Evolutionary conservation across 2,888 invertebrate species (phyloP), one percentile per base, ranked within the genome.

Genomic region (Meiosimyza platycephala): DNA sequence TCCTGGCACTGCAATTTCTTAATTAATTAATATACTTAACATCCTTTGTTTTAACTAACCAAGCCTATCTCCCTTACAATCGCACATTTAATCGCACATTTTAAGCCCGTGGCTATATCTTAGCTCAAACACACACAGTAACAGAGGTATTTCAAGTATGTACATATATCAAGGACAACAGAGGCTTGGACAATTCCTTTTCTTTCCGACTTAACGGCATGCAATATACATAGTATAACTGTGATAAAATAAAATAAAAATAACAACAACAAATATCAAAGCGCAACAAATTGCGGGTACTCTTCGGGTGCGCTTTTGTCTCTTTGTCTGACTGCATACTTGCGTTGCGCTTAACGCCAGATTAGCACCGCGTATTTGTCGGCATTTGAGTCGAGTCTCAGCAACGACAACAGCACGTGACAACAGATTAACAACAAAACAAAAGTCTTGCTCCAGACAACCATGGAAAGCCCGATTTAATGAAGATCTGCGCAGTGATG

Each of bases 321-420:
- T 65, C 40, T 22, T 12, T 65, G 28, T 60, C 22, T 72, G 59
- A 54, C 55, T 18, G 13, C 6, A 47, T 70, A 15, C 18, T 40
- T 22, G 62, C 16, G 9, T 15, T 67, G 54, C 57, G 68, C 72
- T 75, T 75, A 77, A 75, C 74, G 77, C 74, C 54, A 75, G 75
- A 75, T 78, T 78, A 78, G 73, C 73, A 74, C 72, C 72, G 75
- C 71, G 74, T 72, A 75, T 72, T 76, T 75, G 75, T 76, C 75
- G 76, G 74, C 76, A 76, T 75, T 66, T 71, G 72, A 71, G 73
- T 69, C 72, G 72, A 71, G 73, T 69, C 72, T 73, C 75, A 70
- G 54, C 33, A 72, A 74, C 63, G 68, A 71, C 51, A 76, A 71
- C 51, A 76, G 73, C 77, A 77, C 77, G 77, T 76, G 77, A 75